Evolutionary conservation across 1,140 invertebrate species (phyloP).

Genomic region (Drosophila watanabei): DNA sequence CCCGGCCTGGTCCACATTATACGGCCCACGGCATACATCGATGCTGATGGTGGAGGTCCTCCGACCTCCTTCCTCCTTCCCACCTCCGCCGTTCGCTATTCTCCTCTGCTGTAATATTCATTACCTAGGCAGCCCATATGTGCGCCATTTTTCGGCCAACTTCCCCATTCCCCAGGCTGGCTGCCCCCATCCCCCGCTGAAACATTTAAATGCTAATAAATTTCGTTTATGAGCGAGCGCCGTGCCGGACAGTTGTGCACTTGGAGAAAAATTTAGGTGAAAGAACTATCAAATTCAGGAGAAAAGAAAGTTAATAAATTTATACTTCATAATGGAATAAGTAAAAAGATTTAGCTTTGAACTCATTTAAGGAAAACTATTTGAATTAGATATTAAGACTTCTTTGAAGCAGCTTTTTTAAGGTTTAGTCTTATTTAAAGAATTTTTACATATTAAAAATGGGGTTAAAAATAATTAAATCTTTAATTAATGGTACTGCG

Average conservation of each 20-base stretch:
- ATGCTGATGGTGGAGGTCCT: conserved; percentile 7
- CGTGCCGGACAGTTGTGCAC: conserved; percentile 42
- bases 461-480: neutral
- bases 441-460: neutral
- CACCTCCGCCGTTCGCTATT: neutral
- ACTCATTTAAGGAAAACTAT: neutral
- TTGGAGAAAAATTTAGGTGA: neutral
- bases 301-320: neutral
- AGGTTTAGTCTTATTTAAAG: neutral
- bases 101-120: conserved; percentile 61
- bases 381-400: neutral
- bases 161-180: neutral
- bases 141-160: conserved; percentile 32
- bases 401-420: neutral
- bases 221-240: conserved; percentile 63
- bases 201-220: conserved; percentile 75
- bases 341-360: neutral
- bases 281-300: neutral
- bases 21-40: conserved; percentile 43
- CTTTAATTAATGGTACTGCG: too few species aligned
- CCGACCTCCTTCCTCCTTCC: too few species aligned
- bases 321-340: neutral
- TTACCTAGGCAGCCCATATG: conserved; percentile 59
- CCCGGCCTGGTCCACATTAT: conserved; percentile 18
- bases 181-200: conserved; percentile 34